A percentile compares a stretch with the other conserved stretches of the same genome.
Evolutionary conservation across 1,140 invertebrate genomes (phyloP).

Genomic region (Amphibalanus amphitrite): DNA sequence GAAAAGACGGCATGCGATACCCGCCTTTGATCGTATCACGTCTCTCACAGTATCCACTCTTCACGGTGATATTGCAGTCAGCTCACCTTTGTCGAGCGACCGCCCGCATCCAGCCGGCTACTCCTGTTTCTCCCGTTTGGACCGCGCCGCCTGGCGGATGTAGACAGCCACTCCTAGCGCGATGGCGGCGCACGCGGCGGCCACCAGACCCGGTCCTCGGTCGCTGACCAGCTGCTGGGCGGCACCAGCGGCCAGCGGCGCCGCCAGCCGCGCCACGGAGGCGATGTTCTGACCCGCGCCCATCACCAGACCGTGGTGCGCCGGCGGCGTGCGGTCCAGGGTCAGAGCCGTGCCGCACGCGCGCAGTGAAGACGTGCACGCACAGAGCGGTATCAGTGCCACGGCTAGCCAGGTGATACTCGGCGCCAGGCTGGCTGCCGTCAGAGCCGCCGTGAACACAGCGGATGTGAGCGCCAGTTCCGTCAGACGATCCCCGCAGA

Average conservation of each 20-base stretch:
- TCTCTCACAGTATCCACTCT: no score
- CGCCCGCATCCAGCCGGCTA: no score
- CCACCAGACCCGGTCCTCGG: neutral
- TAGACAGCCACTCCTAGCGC: neutral
- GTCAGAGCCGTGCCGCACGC: conserved; percentile 24
- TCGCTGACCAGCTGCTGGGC: neutral
- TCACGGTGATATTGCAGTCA: no score
- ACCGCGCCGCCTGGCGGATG: no score
- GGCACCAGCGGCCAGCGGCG: conserved; percentile 7
- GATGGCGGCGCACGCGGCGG: neutral
- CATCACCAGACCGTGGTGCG: conserved; percentile 23
- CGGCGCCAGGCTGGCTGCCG: conserved; percentile 18
- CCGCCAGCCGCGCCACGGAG: conserved; percentile 24
- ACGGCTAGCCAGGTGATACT: conserved; percentile 18
- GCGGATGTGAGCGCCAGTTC: conserved; percentile 22
- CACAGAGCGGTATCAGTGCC: conserved; percentile 22
- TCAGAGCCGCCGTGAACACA: conserved; percentile 17
- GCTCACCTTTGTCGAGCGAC: no score
- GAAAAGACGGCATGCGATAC: no score
- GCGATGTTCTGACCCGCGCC: conserved; percentile 25
- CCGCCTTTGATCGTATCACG: no score
- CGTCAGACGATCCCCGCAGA: conserved; percentile 22
- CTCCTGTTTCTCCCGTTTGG: no score
- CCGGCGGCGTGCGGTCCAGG: conserved; percentile 18
- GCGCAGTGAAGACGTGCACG: conserved; percentile 23